Percentiles rank a stretch among this genome's conserved stretches.
Evolutionary conservation across 1,140 invertebrate genomes (phyloP).

Genomic region (Trichomalopsis sarcophagae): DNA sequence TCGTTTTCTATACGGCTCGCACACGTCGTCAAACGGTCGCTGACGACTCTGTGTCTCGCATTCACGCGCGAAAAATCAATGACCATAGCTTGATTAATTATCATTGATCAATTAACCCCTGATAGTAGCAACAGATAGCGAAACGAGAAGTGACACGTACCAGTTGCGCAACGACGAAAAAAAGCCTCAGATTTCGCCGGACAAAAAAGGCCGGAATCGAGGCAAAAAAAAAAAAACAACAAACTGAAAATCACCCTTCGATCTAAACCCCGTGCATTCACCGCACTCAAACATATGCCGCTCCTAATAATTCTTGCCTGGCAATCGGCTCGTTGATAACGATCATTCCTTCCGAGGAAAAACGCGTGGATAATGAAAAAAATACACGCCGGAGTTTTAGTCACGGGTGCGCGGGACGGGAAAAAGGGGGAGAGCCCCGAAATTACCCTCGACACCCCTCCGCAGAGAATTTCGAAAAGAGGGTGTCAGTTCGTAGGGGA

Average conservation of each 20-base stretch:
- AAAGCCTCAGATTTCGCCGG: background rate
- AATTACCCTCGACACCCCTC: slow-evolving; percentile 36
- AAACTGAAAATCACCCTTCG: slow-evolving; percentile 23
- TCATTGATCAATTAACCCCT: background rate
- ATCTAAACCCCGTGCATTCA: background rate
- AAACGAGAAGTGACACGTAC: background rate
- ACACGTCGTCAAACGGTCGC: too few species aligned
- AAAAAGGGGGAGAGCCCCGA: background rate
- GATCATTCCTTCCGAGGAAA: slow-evolving; percentile 6
- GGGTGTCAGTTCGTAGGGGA: slow-evolving; percentile 8
- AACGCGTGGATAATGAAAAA: slow-evolving; percentile 32
- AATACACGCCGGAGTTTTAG: slow-evolving; percentile 1
- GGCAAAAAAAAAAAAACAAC: background rate
- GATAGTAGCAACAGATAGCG: too few species aligned
- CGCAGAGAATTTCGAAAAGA: slow-evolving; percentile 17
- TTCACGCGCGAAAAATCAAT: background rate
- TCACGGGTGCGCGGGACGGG: background rate
- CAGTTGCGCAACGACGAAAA: background rate
- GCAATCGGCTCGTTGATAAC: slow-evolving; percentile 34
- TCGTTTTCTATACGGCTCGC: background rate
- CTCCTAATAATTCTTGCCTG: slow-evolving; percentile 17
- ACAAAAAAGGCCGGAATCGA: background rate
- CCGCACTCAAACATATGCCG: slow-evolving; percentile 17
- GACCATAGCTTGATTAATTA: too few species aligned
- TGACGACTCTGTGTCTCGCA: too few species aligned